Percentiles rank a stretch among this genome's conserved stretches.
Conservation (phyloP, 2,888 invertebrate genomes). For the Furcula furcula region DNA sequence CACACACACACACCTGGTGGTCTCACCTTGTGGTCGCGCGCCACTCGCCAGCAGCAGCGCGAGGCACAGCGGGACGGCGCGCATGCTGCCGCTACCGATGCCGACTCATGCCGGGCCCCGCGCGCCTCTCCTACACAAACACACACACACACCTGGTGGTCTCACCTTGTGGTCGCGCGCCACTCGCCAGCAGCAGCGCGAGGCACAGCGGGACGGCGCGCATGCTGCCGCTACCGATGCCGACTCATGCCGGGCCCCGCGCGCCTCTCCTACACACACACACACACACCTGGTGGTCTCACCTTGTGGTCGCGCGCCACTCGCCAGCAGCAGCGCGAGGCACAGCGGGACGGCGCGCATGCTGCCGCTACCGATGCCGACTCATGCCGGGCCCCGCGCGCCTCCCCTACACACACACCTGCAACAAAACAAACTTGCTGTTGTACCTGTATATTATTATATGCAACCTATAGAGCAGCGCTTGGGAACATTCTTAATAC, state of each 20-base stretch:
- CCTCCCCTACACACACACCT: no score
- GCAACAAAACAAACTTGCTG: no score
- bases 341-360: conserved; percentile 53
- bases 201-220: conserved; percentile 48
- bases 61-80: conserved; percentile 46
- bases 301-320: conserved; percentile 38
- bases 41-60: conserved; percentile 41
- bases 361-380: conserved; percentile 41
- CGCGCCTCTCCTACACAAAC: no score
- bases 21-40: conserved; percentile 37
- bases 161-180: conserved; percentile 38
- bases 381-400: conserved; percentile 26
- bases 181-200: conserved; percentile 41
- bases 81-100: conserved; percentile 51
- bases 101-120: conserved; percentile 28
- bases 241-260: conserved; percentile 27
- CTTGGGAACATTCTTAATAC: no score
- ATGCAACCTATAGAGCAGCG: no score
- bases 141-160: no score
- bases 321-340: conserved; percentile 44
- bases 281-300: no score
- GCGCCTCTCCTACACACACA: conserved; percentile 1
- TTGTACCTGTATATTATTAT: no score
- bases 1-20: no score
- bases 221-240: conserved; percentile 49